A percentile compares a stretch with the other conserved stretches of the same genome.
phyloP scores from a whole-genome alignment of 2,888 invertebrate species.

The Zelleria hepariella region DNA sequence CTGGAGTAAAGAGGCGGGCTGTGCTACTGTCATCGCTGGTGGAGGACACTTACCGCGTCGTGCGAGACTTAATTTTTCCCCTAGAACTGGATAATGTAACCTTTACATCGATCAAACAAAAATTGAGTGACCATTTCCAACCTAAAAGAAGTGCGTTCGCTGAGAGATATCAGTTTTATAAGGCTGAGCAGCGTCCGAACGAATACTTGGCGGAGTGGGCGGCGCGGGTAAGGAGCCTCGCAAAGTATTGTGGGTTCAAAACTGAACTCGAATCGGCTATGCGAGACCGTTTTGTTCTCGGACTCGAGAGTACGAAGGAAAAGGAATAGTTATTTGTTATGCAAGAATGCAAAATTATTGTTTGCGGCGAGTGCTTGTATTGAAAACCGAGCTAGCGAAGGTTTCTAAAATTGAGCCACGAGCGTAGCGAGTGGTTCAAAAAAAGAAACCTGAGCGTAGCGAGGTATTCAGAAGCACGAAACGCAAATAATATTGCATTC shows the following conservation, averaged over 20 bases:
- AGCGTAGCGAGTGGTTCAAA: too few relatives aligned
- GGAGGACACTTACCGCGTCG: slow-evolving; percentile 17
- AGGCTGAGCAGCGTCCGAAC: slow-evolving; percentile 9
- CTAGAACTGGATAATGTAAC: slow-evolving; percentile 3
- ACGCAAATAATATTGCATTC: too few relatives aligned
- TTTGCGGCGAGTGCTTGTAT: too few relatives aligned
- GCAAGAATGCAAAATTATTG: too few relatives aligned
- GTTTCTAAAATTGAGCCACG: too few relatives aligned
- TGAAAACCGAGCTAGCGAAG: too few relatives aligned
- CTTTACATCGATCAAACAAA: not conserved
- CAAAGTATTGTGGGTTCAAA: slow-evolving; percentile 11
- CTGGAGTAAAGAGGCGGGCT: slow-evolving; percentile 14
- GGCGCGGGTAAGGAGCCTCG: slow-evolving; percentile 11
- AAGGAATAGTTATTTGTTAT: slow-evolving; percentile 15
- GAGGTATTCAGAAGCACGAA: too few relatives aligned
- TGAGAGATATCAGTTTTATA: slow-evolving; percentile 11
- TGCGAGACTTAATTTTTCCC: slow-evolving; percentile 13
- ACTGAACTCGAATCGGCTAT: slow-evolving; percentile 8
- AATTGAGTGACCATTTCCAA: slow-evolving; percentile 6
- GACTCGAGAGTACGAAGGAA: slow-evolving; percentile 10
- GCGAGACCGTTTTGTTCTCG: slow-evolving; percentile 15
- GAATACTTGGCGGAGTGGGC: slow-evolving; percentile 11
- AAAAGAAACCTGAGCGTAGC: too few relatives aligned
- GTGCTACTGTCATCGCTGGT: slow-evolving; percentile 15
- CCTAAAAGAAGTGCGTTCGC: slow-evolving; percentile 10